Percentiles rank a stretch among this genome's conserved stretches.
Evolutionary conservation across 2,888 invertebrate genomes (phyloP).

Genomic region (Tenthredo notha): DNA sequence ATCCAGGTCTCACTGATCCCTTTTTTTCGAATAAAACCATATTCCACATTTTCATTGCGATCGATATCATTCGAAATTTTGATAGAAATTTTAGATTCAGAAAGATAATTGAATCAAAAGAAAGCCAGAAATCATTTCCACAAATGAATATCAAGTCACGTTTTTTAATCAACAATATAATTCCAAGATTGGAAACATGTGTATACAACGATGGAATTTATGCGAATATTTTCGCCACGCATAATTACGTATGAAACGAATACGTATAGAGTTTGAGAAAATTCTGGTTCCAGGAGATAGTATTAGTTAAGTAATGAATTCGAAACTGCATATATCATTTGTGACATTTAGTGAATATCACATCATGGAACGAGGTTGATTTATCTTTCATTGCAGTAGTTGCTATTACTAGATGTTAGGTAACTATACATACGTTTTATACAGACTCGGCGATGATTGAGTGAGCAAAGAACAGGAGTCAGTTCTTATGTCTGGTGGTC

Average conservation of each 20-base stretch:
- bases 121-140: neutral
- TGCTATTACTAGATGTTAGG: neutral
- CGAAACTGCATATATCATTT: neutral
- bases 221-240: neutral
- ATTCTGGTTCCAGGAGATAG: neutral
- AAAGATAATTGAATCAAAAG: neutral
- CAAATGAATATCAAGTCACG: neutral
- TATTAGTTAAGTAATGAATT: neutral
- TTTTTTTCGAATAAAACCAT: neutral
- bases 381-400: neutral
- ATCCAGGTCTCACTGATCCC: neutral
- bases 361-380: neutral
- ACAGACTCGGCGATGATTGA: constrained; percentile 27
- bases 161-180: neutral
- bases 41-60: neutral
- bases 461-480: constrained; percentile 24
- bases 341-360: neutral
- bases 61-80: neutral
- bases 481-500: constrained; percentile 18
- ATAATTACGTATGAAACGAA: neutral
- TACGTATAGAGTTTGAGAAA: neutral
- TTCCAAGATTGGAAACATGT: neutral
- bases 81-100: neutral
- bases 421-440: neutral
- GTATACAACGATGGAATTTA: neutral